Conservation (phyloP, 2,797 vertebrate species). For the Todus mexicanus region DNA sequence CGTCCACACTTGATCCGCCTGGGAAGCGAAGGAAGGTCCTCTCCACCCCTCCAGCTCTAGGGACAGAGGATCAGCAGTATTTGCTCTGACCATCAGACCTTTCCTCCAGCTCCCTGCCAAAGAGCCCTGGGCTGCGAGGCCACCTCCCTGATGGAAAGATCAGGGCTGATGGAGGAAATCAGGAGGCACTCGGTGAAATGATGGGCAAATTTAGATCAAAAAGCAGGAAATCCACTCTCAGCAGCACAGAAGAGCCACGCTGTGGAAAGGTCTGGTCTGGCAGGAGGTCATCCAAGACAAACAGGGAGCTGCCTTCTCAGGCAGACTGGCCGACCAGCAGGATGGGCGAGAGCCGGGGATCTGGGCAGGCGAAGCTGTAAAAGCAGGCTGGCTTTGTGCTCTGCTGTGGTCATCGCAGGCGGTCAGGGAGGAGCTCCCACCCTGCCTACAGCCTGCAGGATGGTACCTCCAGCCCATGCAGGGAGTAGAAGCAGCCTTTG, state of each 20-base stretch:
- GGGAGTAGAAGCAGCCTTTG: neutral
- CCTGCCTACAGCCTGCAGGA: neutral
- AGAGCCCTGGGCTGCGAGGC: neutral
- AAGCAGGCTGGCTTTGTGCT: neutral
- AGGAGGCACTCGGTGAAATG: neutral
- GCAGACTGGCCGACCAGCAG: neutral
- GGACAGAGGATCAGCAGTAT: neutral
- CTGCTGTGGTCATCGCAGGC: neutral
- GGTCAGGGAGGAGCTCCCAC: neutral
- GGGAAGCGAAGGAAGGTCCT: neutral
- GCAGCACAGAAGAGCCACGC: neutral
- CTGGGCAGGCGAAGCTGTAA: neutral
- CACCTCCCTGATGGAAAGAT: neutral
- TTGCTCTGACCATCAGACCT: neutral
- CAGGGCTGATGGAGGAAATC: neutral
- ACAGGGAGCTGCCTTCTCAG: neutral
- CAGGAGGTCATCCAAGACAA: constrained; percentile 47
- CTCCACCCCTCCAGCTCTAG: neutral
- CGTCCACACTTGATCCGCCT: neutral
- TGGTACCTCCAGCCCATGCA: neutral
- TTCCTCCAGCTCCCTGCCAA: neutral
- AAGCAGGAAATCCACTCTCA: neutral
- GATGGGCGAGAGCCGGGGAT: neutral
- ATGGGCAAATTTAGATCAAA: constrained; percentile 26
- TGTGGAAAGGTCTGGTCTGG: neutral